Base-by-base conservation (phyloP, 2,888 invertebrate species). In the Conistra vaccinii region DNA sequence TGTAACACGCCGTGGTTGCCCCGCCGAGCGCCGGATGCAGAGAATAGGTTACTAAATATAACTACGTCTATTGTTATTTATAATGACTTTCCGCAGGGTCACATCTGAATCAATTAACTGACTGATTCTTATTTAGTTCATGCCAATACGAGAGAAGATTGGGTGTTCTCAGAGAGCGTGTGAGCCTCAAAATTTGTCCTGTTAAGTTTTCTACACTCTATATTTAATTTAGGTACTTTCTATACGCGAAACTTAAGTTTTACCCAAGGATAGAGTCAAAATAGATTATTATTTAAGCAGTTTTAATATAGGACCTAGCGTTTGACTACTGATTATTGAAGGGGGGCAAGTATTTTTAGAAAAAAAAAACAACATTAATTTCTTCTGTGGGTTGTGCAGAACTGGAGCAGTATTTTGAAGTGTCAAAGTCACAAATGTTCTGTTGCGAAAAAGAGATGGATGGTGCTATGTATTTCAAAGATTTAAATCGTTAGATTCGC, bases 201-300 rank as follows among this genome's bases (percentile, higher is more conserved):
- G 12, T n/a, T 53, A n/a, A 53, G 5, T 14, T 53, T 69, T 71
- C 14, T 53, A 55, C 71, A 71, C 53, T 53, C 39, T 20, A 53
- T 42, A 53, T 32, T 71, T 29, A 0, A 53, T 32, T 69, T 48
- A 83, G 86, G 74, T 85, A 85, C 74, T 62, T 77, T 65, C 39
- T 70, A 58, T 51, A 76, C 45, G 72, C 57, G 7, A 63, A 66
- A 57, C 72, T 76, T 70, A 76, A 53, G 2, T 63, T 84, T 83
- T 77, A 85, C 76, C 73, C 71, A 29, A 66, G 32, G 66, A 68
- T 17, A 66, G n/a, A 65, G 60, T 53, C 48, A 75, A 63, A 67
- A 58, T 55, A 29, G 26, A n/a, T 63, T 53, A 62, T 57, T 32
- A 73, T 48, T 74, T 48, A 12, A 74, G 23, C 3, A 14, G 14